Base-by-base conservation (phyloP, 2,888 invertebrate genomes). In the Parthenolecanium corni region DNA sequence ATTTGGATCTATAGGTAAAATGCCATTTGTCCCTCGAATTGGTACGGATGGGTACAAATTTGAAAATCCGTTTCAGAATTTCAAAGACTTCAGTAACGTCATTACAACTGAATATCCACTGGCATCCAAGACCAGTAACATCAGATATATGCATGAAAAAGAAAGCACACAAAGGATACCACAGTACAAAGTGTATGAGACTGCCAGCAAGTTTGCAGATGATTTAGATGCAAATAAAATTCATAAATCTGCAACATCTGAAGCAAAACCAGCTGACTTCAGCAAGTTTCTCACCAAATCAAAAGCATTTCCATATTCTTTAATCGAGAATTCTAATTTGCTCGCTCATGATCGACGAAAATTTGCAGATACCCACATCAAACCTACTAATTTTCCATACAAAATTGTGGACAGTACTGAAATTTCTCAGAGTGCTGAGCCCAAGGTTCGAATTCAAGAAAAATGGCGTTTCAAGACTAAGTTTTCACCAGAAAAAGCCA, bases 11-110 rank as follows among this genome's bases (percentile, higher is more conserved):
- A 3, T 20, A 12, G 24, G 14, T 2, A 23, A 23, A 40, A 36
- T 24, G 21, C 14, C 52, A 44, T 11, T 16, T 18, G 46, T 57
- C 23, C 14, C 52, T 20, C 14, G 16, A 24, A 25, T 57, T 24
- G 24, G 38, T 23, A 25, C 20, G 2, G 46, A 46, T 14, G 62
- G 62, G 1, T 62, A 62, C 21, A 40, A 20, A 18, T 62, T 62
- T 21, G 62, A 62, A 36, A 25, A 53, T 21, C 62, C 62, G 16
- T 62, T 52, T 25, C 16, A 20, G 5, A 14, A 58, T 12, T 49
- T 36, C 42, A 47, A 52, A 6, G 36, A 47, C 14, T 57, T 25
- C 25, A 46, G 31, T 46, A 31, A 46, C 5, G 23, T 46, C 16
- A 20, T 25, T 44, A 57, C 24, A 36, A 14, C 40, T 18, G 23